phyloP scores from a whole-genome alignment of 2,113 vertebrate genomes.

The Gila orcuttii region DNA sequence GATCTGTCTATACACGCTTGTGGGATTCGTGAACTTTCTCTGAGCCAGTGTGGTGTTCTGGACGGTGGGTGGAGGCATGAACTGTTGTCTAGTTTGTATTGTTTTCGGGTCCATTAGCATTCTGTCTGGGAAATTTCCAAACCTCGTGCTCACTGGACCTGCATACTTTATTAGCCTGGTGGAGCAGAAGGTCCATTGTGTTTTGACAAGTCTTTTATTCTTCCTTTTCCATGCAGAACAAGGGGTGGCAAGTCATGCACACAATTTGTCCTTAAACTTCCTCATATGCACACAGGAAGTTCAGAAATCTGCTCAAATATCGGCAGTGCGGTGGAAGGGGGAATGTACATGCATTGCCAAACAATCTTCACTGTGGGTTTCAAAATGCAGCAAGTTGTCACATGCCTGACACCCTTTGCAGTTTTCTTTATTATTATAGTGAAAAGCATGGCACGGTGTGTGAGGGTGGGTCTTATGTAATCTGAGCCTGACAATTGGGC shows the following conservation, averaged over 20 bases:
- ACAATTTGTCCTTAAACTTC: background rate
- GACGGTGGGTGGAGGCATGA: constrained; percentile 7
- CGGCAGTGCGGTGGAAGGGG: background rate
- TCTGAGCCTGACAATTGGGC: background rate
- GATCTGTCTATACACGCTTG: background rate
- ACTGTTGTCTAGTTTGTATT: constrained; percentile 1
- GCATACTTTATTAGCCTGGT: constrained; percentile 35
- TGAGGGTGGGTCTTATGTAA: constrained; percentile 16
- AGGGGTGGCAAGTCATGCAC: background rate
- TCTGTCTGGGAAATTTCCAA: constrained; percentile 40
- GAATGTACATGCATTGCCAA: background rate
- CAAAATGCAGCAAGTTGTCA: background rate
- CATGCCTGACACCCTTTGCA: background rate
- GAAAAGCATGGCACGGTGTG: background rate
- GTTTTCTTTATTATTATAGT: background rate
- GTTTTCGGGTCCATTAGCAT: constrained; percentile 38
- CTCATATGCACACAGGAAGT: background rate
- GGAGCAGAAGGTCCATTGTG: constrained; percentile 32
- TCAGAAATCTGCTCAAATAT: background rate
- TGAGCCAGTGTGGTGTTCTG: constrained; percentile 5
- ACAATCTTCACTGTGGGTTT: background rate
- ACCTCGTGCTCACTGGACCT: background rate
- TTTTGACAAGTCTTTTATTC: background rate
- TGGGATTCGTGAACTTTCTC: background rate
- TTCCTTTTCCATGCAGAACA: background rate